Conservation (phyloP, 2,797 vertebrate species). For the Pristis pectinata region DNA sequence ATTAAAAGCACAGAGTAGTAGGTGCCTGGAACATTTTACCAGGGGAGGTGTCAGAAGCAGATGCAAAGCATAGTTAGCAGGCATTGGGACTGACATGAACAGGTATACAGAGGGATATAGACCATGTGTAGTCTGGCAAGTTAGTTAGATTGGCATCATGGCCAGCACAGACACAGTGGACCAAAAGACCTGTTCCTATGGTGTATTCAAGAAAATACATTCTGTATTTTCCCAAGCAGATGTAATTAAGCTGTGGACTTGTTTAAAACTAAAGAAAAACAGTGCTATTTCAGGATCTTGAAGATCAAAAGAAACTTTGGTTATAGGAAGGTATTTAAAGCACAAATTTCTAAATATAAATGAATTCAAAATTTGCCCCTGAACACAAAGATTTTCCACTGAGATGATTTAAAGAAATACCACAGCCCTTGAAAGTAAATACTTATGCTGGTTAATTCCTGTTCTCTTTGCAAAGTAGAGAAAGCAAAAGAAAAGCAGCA, state of each 20-base stretch:
- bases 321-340: neutral
- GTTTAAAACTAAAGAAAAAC: neutral
- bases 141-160: too few species aligned
- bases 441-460: neutral
- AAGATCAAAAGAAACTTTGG: neutral
- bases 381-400: neutral
- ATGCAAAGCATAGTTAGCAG: too few species aligned
- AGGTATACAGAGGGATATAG: too few species aligned
- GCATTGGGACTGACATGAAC: too few species aligned
- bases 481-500: neutral
- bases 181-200: too few species aligned
- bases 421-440: neutral
- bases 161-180: too few species aligned
- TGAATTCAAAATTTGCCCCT: neutral
- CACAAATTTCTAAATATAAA: neutral
- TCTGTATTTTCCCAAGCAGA: constrained; percentile 20
- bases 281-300: neutral
- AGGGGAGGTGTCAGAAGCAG: too few species aligned
- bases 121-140: too few species aligned
- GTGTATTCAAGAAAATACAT: too few species aligned
- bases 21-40: too few species aligned
- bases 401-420: neutral
- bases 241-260: neutral
- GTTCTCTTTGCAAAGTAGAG: neutral
- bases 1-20: too few species aligned